Evolutionary conservation across 2,797 vertebrate genomes (phyloP).

Genomic region (Trachops cirrhosus): DNA sequence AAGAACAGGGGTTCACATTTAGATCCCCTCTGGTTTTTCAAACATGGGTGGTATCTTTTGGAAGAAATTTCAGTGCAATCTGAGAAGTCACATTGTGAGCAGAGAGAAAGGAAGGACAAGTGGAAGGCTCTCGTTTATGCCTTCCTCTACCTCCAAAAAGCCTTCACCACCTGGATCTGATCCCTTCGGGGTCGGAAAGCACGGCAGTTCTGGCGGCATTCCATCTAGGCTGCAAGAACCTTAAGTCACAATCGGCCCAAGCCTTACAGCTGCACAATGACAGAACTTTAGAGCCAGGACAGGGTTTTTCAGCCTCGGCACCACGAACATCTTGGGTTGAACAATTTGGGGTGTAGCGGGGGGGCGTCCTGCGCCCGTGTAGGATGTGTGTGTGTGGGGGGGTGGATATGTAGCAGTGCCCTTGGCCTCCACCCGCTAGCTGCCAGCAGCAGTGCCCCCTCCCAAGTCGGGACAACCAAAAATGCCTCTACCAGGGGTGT

Average conservation of each 20-base stretch:
- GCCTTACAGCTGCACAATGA: not conserved
- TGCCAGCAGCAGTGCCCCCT: too few species aligned
- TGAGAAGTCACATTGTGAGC: not conserved
- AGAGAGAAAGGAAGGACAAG: not conserved
- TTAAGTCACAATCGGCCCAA: not conserved
- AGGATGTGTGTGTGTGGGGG: too few species aligned
- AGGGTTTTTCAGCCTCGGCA: not conserved
- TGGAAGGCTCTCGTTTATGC: not conserved
- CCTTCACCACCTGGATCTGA: not conserved
- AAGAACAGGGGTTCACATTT: not conserved
- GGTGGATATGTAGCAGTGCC: not conserved
- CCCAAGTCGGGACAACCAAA: not conserved
- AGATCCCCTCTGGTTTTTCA: not conserved
- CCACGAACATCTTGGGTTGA: accelerated
- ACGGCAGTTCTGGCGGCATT: not conserved
- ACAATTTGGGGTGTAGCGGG: too few species aligned
- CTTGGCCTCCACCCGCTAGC: not conserved
- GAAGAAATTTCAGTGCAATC: not conserved
- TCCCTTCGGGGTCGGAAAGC: not conserved
- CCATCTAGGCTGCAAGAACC: not conserved
- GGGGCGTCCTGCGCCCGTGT: accelerated
- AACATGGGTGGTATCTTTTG: not conserved
- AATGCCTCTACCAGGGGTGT: not conserved
- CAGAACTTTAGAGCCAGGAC: not conserved
- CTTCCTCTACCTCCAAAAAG: not conserved